Evolutionary conservation across 2,113 vertebrate genomes (phyloP), one percentile per base, ranked within the genome.

Genomic region (Micromys minutus): DNA sequence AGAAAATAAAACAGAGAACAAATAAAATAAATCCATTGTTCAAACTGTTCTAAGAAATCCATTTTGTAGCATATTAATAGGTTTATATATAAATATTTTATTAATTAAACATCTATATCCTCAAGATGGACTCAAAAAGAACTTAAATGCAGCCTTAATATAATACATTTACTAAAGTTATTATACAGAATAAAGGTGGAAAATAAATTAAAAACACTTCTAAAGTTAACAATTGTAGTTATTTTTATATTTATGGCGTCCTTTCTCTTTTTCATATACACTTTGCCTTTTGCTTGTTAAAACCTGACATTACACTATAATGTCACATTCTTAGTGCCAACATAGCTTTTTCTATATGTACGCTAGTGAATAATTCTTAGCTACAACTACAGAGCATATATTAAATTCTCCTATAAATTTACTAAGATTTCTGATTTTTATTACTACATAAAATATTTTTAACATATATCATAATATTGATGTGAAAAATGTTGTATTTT

Each of bases 71-170:
- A 5, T 42, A 42, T 61, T 0, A 45, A 74, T 83, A 87, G 55
- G 3, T 61, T 92, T 96, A 92, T 84, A 81, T 80, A 71, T n/a
- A 96, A 96, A 77, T 86, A 24, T 96, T 96, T 65, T 42, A 94
- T 55, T 19, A 91, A 69, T 52, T 87, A 87, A 31, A 75, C 67
- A 94, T 36, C 3, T 87, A 86, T 52, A 83, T 19, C 72, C 87
- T 80, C 39, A 95, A 94, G 24, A 89, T 34, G 90, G 63, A 86
- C 59, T 90, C 65, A 92, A 88, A 93, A 52, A 80, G 61, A 92
- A 67, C 93, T 87, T 71, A 92, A 95, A 50, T 85, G 39, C 3
- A 69, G 76, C 15, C 13, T 85, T 77, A 87, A 80, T 79, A n/a
- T 94, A 93, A 24, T 81, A 21, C 45, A 83, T 86, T 88, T 91